Conservation (phyloP, 1,140 invertebrate species). For the Ips nitidus region DNA sequence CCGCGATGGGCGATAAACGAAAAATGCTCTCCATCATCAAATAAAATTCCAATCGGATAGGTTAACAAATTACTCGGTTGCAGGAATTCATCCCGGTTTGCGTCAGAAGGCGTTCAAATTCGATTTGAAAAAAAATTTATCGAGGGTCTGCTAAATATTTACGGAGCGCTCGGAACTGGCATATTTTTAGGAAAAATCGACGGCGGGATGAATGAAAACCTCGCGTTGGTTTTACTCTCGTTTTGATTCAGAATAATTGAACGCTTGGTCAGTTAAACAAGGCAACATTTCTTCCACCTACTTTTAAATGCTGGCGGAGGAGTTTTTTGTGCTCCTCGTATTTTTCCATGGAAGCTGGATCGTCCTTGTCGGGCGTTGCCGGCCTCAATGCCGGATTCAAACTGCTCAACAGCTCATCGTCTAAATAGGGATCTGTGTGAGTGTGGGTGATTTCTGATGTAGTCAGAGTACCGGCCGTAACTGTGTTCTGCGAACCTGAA, state of each 20-base stretch:
- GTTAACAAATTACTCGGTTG: slow-evolving; percentile 22
- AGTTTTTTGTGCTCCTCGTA: slow-evolving; percentile 84
- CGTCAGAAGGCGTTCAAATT: slow-evolving; percentile 10
- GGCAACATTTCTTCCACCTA: slow-evolving; percentile 40
- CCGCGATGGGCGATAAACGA: slow-evolving; percentile 10
- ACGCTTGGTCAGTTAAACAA: neutral
- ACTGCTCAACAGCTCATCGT: slow-evolving; percentile 64
- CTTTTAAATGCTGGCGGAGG: slow-evolving; percentile 72
- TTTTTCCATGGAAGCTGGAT: slow-evolving; percentile 75
- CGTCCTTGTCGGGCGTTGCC: slow-evolving; percentile 73
- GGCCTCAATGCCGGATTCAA: slow-evolving; percentile 79
- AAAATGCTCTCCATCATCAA: slow-evolving; percentile 16
- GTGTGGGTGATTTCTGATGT: slow-evolving; percentile 32
- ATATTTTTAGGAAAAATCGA: slow-evolving; percentile 5
- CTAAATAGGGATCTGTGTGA: slow-evolving; percentile 16
- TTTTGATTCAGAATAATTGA: neutral
- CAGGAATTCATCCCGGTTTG: slow-evolving; percentile 4
- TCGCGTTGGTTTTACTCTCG: neutral
- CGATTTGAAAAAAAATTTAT: slow-evolving; percentile 4
- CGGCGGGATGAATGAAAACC: neutral
- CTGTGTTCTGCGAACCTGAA: slow-evolving; percentile 46
- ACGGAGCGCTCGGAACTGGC: neutral
- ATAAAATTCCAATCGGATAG: slow-evolving; percentile 19
- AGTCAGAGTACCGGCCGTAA: slow-evolving; percentile 42
- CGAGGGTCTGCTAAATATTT: slow-evolving; percentile 16